phyloP scores from a whole-genome alignment of 2,797 vertebrate genomes.

The Chaetophractus vellerosus region DNA sequence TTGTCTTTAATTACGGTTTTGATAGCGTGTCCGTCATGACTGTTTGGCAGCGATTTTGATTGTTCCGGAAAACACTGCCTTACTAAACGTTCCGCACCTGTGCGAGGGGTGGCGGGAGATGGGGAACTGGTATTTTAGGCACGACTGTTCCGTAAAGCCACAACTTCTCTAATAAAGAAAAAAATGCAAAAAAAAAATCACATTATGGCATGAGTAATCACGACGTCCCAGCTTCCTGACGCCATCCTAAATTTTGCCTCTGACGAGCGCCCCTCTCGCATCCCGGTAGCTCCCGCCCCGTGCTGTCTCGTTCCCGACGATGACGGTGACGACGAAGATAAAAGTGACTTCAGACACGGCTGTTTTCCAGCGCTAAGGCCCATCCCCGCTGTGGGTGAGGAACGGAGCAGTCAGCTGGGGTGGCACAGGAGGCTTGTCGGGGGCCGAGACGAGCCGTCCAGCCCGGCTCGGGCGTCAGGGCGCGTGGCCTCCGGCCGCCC shows the following conservation, averaged over 20 bases:
- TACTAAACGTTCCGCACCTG: no score
- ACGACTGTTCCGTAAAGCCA: no score
- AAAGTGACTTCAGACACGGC: background rate
- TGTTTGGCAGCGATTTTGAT: background rate
- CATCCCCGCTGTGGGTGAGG: rapidly evolving
- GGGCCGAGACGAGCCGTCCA: background rate
- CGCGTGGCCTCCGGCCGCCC: background rate
- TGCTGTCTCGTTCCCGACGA: no score
- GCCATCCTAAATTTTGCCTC: background rate
- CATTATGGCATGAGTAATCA: background rate
- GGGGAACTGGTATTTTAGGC: no score
- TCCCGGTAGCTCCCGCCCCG: no score
- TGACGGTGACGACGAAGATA: rapidly evolving
- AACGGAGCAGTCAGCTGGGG: background rate
- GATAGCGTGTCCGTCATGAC: background rate
- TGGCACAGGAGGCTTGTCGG: rapidly evolving
- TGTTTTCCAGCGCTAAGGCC: rapidly evolving
- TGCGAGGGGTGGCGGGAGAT: no score
- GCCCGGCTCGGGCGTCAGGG: background rate
- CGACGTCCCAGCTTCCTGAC: no score
- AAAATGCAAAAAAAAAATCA: no score
- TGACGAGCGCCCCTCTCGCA: background rate
- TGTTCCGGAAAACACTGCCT: background rate
- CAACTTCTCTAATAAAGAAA: no score
- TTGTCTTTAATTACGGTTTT: background rate